Conservation (phyloP, 2,888 invertebrate genomes). For the Nomada goodeniana region DNA sequence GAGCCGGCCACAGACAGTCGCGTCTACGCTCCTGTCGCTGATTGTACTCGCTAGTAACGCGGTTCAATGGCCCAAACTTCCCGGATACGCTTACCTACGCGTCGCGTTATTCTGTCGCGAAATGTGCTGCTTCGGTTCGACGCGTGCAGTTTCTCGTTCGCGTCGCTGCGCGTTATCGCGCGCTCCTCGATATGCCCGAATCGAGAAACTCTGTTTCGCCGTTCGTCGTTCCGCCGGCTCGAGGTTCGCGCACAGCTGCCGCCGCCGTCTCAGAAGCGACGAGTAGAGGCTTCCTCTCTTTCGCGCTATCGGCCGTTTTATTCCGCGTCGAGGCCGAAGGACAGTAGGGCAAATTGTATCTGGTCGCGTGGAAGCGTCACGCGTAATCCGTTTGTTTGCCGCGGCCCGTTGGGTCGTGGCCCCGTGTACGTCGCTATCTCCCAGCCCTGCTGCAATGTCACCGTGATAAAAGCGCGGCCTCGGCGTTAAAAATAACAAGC, state of each 20-base stretch:
- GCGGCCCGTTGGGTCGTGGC: not conserved
- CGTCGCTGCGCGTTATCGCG: not conserved
- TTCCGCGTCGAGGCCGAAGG: not conserved
- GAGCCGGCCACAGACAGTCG: slow-evolving; percentile 29
- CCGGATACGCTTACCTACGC: slow-evolving; percentile 81
- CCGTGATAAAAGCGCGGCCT: slow-evolving; percentile 33
- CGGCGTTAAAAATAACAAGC: slow-evolving; percentile 48
- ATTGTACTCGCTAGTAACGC: slow-evolving; percentile 71
- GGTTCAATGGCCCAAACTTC: slow-evolving; percentile 84
- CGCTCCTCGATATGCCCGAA: slow-evolving; percentile 7
- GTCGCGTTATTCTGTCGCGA: slow-evolving; percentile 69
- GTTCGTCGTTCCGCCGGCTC: not conserved
- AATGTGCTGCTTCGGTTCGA: slow-evolving; percentile 52
- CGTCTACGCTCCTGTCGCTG: slow-evolving; percentile 57
- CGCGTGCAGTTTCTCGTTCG: slow-evolving; percentile 5
- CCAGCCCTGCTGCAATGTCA: slow-evolving; percentile 1
- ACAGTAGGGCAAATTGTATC: not conserved
- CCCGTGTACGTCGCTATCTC: slow-evolving; percentile 25
- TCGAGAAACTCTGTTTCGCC: slow-evolving; percentile 16
- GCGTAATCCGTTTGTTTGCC: slow-evolving; percentile 7
- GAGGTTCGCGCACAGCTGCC: not conserved
- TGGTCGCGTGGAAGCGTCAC: not conserved
- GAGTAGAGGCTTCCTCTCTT: not conserved
- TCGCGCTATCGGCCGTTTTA: no score
- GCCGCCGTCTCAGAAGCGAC: not conserved